A percentile compares a stretch with the other conserved stretches of the same genome.
phyloP scores from a whole-genome alignment of 2,888 invertebrate genomes.

The Sphaeridia pumilis region DNA sequence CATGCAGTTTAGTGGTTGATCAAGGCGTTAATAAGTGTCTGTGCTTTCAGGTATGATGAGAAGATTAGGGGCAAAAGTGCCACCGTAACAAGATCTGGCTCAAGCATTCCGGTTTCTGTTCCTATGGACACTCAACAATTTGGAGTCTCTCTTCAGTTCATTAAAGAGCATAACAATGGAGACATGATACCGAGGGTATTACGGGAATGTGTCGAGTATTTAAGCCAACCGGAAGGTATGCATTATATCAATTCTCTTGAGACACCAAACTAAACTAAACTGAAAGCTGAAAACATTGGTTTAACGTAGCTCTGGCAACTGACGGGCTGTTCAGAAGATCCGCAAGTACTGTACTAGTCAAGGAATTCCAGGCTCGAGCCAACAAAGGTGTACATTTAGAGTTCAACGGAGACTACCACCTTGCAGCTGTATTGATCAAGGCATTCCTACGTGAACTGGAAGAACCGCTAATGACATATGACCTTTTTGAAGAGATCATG shows the following conservation, averaged over 20 bases:
- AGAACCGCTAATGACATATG: constrained; percentile 86
- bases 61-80: neutral
- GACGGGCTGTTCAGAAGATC: constrained; percentile 95
- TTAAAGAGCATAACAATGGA: constrained; percentile 72
- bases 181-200: constrained; percentile 85
- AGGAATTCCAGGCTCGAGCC: constrained; percentile 69
- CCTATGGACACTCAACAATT: constrained; percentile 72
- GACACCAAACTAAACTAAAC: too few relatives aligned
- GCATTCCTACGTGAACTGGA: constrained; percentile 80
- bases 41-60: too few relatives aligned
- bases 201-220: constrained; percentile 75
- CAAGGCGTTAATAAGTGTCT: too few relatives aligned
- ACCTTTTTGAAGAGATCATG: constrained; percentile 83
- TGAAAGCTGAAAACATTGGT: too few relatives aligned
- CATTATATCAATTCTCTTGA: too few relatives aligned
- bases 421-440: constrained; percentile 89
- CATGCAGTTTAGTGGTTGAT: too few relatives aligned
- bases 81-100: neutral
- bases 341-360: constrained; percentile 69
- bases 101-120: constrained; percentile 19
- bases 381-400: constrained; percentile 73
- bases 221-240: constrained; percentile 76
- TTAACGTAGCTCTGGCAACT: constrained; percentile 71
- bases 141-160: constrained; percentile 83
- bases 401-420: constrained; percentile 72